Conservation (phyloP, 2,797 vertebrate species). For the Chloroceryle inda region DNA sequence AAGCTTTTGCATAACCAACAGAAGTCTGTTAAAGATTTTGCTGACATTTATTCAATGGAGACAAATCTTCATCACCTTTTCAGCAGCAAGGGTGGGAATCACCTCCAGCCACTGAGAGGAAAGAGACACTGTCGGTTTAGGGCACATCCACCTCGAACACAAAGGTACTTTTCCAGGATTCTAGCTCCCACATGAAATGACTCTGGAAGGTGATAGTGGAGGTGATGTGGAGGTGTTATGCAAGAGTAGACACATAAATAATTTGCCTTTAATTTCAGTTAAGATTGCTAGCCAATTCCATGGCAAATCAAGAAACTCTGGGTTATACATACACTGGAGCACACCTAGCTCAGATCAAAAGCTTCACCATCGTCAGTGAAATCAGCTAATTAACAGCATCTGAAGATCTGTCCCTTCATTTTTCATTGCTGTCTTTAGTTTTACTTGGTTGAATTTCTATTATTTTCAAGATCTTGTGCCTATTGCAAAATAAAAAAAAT, state of each 20-base stretch:
- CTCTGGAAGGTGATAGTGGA: background rate
- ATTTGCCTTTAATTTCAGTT: background rate
- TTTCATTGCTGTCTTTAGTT: background rate
- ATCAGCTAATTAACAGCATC: background rate
- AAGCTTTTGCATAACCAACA: background rate
- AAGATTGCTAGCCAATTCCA: background rate
- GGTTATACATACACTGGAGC: background rate
- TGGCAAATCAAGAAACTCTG: background rate
- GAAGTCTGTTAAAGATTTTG: background rate
- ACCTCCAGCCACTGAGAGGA: background rate
- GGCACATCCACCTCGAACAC: background rate
- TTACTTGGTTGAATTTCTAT: background rate
- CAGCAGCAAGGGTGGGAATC: background rate
- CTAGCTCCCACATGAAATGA: background rate
- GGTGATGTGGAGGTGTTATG: background rate
- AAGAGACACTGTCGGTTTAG: background rate
- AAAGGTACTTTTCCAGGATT: background rate
- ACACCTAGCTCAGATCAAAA: background rate
- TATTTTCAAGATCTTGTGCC: background rate
- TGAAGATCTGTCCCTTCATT: background rate
- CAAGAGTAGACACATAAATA: background rate
- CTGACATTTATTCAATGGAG: background rate
- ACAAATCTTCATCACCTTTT: background rate
- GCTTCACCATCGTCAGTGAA: background rate
- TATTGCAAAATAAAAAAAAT: background rate